Base-by-base conservation (phyloP, 2,888 invertebrate species). In the Troides aeacus region DNA sequence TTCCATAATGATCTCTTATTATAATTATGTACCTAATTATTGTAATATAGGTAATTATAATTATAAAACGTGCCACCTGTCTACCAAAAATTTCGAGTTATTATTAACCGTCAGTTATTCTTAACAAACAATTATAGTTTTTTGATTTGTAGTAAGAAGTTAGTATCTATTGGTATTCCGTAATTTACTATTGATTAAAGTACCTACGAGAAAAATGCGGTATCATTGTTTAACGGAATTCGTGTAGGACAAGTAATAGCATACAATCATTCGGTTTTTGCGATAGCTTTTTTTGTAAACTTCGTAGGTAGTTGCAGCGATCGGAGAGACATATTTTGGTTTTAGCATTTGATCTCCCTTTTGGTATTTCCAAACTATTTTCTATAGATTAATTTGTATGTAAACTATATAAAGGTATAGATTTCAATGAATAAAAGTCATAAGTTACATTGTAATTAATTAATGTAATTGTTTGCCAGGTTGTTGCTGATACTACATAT, bases 161-260 rank as follows among this genome's bases (percentile, higher is more conserved):
- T 15, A 39, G 23, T 21, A 53, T 62, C 21, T 62, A 57, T 12
- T n/a, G 0, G 42, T 17, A 36, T 15, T 6, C 57, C 63, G 62
- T 62, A 50, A 56, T 60, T 65, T 56, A 66, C 39, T 53, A 24
- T 58, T 59, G 36, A 70, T 70, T 63, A 64, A 70, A 70, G 24
- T 60, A 60, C 53, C 10, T 60, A 50, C 42, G 10, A 63, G 62
- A 66, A 70, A 62, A 66, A 60, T 60, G 42, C 59, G 21, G 24
- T 63, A 63, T 63, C 42, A 63, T 67, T 66, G 66, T 70, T 70
- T 56, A 66, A 70, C 66, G 66, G 63, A 53, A 63, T 63, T 63
- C 66, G 66, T 70, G 46, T 53, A 59, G 53, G 59, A 21, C 59
- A 18, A 39, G 12, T 66, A 64, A 36, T 59, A 59, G 63, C n/a